phyloP scores from a whole-genome alignment of 2,888 invertebrate genomes.

The Chromoteleia sp. region DNA sequence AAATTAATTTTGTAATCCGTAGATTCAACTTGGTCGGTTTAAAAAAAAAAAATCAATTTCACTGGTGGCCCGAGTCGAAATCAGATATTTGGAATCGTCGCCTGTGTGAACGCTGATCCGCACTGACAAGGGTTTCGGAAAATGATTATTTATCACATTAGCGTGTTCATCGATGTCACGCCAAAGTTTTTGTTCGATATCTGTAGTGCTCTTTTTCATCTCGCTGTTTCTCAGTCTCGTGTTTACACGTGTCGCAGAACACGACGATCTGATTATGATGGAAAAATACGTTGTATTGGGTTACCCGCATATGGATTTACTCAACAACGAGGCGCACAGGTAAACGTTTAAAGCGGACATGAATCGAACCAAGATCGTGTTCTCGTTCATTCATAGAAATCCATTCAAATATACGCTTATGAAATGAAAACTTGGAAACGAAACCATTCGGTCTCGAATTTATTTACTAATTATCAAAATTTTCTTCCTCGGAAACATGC shows the following conservation, averaged over 20 bases:
- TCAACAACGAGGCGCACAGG: constrained; percentile 26
- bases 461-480: constrained; percentile 22
- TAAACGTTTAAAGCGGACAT: constrained; percentile 16
- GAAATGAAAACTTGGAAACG: constrained; percentile 17
- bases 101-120: constrained; percentile 50
- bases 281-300: constrained; percentile 66
- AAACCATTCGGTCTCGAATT: constrained; percentile 1
- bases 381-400: constrained; percentile 56
- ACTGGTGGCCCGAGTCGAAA: constrained; percentile 48
- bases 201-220: constrained; percentile 58
- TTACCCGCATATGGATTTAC: constrained; percentile 62
- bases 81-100: constrained; percentile 66
- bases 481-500: not conserved
- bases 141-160: constrained; percentile 68
- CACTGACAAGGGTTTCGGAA: constrained; percentile 66
- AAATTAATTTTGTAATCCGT: not conserved
- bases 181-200: constrained; percentile 63
- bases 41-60: constrained; percentile 34
- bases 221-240: constrained; percentile 49
- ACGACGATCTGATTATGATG: constrained; percentile 63
- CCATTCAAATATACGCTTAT: constrained; percentile 27
- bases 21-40: constrained; percentile 1
- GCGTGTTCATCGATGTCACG: constrained; percentile 48
- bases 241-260: constrained; percentile 69
- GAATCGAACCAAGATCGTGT: constrained; percentile 39